phyloP scores from a whole-genome alignment of 2,888 invertebrate species.

The Gisinianus flammeolus region DNA sequence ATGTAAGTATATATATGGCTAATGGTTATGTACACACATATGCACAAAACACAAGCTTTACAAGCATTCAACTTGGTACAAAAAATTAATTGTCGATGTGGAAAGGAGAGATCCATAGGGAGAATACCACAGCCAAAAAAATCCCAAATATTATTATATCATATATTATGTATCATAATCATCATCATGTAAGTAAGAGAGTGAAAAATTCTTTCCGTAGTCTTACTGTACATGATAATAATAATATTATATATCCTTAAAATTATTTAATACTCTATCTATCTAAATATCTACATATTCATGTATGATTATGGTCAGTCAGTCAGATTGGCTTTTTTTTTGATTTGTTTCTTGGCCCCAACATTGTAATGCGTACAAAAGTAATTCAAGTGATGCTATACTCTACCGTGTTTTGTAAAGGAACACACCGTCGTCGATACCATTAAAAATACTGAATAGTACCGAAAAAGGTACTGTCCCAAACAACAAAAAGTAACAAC shows the following conservation, averaged over 20 bases:
- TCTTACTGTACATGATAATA: neutral
- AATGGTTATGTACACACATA: constrained; percentile 25
- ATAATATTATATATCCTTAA: neutral
- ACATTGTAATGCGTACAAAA: constrained; percentile 2
- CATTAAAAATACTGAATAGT: neutral
- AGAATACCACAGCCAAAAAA: constrained; percentile 27
- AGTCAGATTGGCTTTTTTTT: constrained; percentile 41
- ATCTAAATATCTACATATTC: neutral
- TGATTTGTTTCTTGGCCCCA: constrained; percentile 15
- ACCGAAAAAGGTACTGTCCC: constrained; percentile 11
- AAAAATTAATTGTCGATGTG: constrained; percentile 18
- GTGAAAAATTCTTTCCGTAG: constrained; percentile 3
- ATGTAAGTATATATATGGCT: constrained; percentile 20
- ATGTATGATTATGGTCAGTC: constrained; percentile 36
- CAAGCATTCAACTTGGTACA: constrained; percentile 11
- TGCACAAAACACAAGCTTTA: constrained; percentile 11
- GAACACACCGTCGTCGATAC: neutral
- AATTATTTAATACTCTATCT: neutral
- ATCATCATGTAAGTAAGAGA: neutral
- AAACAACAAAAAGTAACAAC: constrained; percentile 1
- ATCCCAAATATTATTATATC: constrained; percentile 14
- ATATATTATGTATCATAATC: neutral
- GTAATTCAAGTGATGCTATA: neutral
- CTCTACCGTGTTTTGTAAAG: neutral
- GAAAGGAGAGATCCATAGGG: constrained; percentile 19